phyloP scores from a whole-genome alignment of 2,113 vertebrate genomes.

The Rhea pennata region DNA sequence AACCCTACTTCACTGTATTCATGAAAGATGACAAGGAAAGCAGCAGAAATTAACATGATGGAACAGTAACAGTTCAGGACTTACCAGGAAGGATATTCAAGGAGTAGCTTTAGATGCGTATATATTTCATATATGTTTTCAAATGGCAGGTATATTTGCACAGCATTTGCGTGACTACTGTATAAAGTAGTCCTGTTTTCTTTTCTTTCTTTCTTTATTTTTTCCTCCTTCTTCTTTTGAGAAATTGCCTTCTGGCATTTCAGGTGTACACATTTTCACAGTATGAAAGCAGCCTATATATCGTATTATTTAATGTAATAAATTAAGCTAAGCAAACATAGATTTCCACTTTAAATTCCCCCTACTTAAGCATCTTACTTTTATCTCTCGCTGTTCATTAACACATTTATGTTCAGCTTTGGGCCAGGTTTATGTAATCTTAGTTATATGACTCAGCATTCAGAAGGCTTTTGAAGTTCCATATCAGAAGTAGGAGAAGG shows the following conservation, averaged over 20 bases:
- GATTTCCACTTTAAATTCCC: not conserved
- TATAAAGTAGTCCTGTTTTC: not conserved
- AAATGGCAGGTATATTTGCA: not conserved
- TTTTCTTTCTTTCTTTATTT: not conserved
- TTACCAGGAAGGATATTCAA: not conserved
- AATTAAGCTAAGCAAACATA: not conserved
- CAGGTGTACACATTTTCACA: not conserved
- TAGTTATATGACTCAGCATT: conserved; percentile 10
- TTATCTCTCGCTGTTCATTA: not conserved
- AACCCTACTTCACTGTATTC: not conserved
- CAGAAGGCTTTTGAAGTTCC: conserved; percentile 30
- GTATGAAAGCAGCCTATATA: not conserved
- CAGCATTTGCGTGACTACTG: not conserved
- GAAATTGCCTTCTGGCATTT: not conserved
- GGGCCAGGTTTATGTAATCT: not conserved
- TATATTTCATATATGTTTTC: not conserved
- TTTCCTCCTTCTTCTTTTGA: not conserved
- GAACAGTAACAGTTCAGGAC: not conserved
- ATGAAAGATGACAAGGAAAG: not conserved
- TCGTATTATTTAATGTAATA: not conserved
- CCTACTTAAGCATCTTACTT: not conserved
- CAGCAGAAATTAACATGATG: not conserved
- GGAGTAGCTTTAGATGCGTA: not conserved
- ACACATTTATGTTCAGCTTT: not conserved
- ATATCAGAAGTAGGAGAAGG: not conserved